These are phyloP conservation scores for Daubentonia madagascariensis DNA, from an alignment of 2,113 vertebrate species.

Conservation along the genomic window DNA sequence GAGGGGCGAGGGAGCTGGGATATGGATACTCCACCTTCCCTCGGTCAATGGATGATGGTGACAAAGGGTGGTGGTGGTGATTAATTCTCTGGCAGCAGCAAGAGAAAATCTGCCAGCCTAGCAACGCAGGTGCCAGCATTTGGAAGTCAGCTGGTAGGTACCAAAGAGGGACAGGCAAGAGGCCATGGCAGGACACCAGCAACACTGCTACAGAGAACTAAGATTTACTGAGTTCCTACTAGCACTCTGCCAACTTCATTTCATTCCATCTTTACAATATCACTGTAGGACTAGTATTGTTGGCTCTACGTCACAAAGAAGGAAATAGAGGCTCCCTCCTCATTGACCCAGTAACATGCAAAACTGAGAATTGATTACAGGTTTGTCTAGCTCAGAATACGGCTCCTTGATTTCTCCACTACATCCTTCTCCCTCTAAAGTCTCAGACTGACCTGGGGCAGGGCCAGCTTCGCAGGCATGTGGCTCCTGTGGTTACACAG, in stretches of 20 bases:
- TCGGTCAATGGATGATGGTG: background rate
- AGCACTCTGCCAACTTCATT: background rate
- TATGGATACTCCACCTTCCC: accelerated
- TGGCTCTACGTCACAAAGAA: background rate
- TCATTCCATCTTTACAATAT: accelerated
- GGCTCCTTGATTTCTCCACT: background rate
- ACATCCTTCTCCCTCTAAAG: accelerated
- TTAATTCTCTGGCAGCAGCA: background rate
- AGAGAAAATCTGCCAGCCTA: background rate
- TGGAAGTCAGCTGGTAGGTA: background rate
- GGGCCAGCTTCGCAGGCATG: background rate
- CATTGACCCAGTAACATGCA: background rate
- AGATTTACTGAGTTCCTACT: no score
- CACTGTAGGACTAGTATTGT: accelerated
- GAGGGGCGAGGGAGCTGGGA: background rate
- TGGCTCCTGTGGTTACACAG: accelerated
- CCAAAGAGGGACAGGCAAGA: accelerated
- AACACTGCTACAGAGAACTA: accelerated
- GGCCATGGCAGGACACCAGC: accelerated
- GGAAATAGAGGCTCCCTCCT: background rate
- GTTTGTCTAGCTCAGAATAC: background rate
- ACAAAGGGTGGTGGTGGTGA: background rate
- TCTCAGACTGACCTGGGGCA: background rate
- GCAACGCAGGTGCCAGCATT: background rate
- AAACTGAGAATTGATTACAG: background rate